Percentiles rank a stretch among this genome's conserved stretches.
Evolutionary conservation across 2,797 vertebrate species (phyloP).

Genomic region (Glyptemys insculpta): DNA sequence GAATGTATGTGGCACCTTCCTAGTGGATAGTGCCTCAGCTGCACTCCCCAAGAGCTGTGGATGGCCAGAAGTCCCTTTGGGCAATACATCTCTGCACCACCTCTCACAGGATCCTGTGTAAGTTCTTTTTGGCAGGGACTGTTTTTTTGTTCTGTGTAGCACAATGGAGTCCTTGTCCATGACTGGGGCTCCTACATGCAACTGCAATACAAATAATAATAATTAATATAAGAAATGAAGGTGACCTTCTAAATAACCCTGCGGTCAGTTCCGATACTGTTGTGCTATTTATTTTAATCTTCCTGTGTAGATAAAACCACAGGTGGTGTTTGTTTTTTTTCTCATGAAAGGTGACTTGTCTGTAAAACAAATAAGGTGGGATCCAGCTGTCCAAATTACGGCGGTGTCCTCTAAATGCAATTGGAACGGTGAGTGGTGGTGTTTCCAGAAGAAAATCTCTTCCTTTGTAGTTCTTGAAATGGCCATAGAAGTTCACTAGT

Average conservation of each 20-base stretch:
- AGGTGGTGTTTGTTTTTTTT: conserved; percentile 45
- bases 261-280: conserved; percentile 24
- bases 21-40: background rate
- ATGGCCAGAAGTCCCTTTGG: background rate
- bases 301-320: conserved; percentile 48
- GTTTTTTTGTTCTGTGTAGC: background rate
- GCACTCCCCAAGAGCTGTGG: background rate
- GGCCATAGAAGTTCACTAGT: conserved; percentile 45
- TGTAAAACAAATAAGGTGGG: conserved; percentile 66
- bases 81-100: accelerated
- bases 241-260: conserved; percentile 53
- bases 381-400: conserved; percentile 63
- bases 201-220: conserved; percentile 28
- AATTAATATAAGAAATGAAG: conserved; percentile 19
- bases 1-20: background rate
- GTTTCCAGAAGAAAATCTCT: conserved; percentile 49
- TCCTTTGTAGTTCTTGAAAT: conserved; percentile 50
- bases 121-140: background rate
- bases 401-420: conserved; percentile 33
- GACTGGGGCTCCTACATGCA: background rate
- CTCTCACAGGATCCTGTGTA: background rate
- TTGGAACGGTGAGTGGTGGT: conserved; percentile 58
- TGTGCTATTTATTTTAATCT: conserved; percentile 56
- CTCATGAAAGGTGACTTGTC: conserved; percentile 49
- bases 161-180: background rate